Conservation (phyloP, 1,140 invertebrate species). For the Euura lappo region DNA sequence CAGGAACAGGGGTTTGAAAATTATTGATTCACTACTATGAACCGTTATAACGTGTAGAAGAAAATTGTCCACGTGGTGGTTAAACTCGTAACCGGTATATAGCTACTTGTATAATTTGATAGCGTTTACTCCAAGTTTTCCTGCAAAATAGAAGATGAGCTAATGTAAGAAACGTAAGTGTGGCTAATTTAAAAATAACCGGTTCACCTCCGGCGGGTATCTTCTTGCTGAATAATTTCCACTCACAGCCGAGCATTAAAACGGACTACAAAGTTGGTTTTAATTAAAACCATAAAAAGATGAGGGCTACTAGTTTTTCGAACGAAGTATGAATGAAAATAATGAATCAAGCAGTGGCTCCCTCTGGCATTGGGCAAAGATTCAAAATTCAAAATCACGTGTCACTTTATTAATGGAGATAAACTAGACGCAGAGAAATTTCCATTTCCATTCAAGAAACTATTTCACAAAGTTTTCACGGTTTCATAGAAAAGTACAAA, state of each 20-base stretch:
- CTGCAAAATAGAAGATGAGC: conserved; percentile 1
- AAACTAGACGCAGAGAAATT: no score
- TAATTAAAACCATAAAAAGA: neutral
- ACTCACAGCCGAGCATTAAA: neutral
- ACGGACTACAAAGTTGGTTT: neutral
- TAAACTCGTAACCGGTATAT: neutral
- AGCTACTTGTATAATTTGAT: neutral
- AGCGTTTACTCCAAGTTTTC: neutral
- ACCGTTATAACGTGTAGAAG: neutral
- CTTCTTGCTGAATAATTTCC: neutral
- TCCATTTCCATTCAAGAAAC: no score
- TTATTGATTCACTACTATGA: neutral
- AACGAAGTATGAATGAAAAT: neutral
- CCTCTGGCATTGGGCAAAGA: no score
- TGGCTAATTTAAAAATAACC: conserved; percentile 1
- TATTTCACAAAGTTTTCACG: no score
- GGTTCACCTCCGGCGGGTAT: neutral
- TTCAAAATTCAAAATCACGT: no score
- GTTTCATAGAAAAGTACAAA: no score
- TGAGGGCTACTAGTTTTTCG: neutral
- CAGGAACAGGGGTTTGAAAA: neutral
- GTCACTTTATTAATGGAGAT: no score
- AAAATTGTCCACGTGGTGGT: neutral
- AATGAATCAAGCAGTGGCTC: neutral
- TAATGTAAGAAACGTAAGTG: neutral